Base-by-base conservation (phyloP, 2,797 vertebrate genomes). In the Onychomys leucogaster region DNA sequence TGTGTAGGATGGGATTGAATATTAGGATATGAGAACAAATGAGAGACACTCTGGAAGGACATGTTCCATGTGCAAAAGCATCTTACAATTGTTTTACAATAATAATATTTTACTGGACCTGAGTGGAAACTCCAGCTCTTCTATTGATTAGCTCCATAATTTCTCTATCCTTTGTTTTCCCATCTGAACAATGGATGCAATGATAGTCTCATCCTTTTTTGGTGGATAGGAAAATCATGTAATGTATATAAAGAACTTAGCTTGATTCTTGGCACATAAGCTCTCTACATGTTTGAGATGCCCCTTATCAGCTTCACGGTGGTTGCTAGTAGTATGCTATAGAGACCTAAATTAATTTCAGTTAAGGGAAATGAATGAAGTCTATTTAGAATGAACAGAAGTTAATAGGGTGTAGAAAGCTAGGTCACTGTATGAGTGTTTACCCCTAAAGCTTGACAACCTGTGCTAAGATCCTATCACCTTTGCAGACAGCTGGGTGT, bases 151-250 rank as follows among this genome's bases (percentile, higher is more conserved):
- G 9, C 37, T 61, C 37, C 65, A 1, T 49, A 93, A 78, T 71
- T 63, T 83, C 37, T 10, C 34, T 90, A 89, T 85, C 67, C 78
- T 89, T 52, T 63, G 46, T 92, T 92, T 92, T 59, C 65, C 49
- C 9, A 78, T 61, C 32, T 73, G 7, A 59, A 86, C 13, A 87
- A 21, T 65, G 55, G 82, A 90, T 93, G 89, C 77, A 90, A 73
- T 77, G 92, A 88, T 21, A 94, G 61, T 89, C 9, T 32, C 27
- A 92, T 88, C 32, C 13, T 95, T 75, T 61, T 4, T 65, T 21
- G 11, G 61, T 63, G 10, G 8, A n/a, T 94, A 61, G 63, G 37
- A 89, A 96, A 55, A 59, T 76, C 32, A 80, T 89, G 84, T 63
- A 67, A 63, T 29, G 11, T 67, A n/a, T 65, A 29, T 81, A 67